These are phyloP conservation scores for Ciconia maguari DNA, from an alignment of 2,113 vertebrate genomes.

Conservation along the genomic window DNA sequence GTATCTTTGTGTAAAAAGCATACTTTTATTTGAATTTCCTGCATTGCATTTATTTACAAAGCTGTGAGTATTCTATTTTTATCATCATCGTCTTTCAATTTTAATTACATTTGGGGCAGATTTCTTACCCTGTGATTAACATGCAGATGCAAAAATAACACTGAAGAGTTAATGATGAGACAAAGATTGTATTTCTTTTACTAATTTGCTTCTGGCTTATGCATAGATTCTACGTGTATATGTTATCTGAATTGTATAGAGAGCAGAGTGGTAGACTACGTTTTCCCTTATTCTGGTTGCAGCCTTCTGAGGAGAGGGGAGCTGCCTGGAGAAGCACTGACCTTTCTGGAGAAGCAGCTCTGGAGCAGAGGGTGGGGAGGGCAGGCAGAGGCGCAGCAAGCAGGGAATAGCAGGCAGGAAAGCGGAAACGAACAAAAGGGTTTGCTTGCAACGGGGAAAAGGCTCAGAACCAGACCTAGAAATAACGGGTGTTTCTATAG, in stretches of 20 bases:
- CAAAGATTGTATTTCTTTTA: neutral
- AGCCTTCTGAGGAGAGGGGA: neutral
- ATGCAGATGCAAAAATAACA: neutral
- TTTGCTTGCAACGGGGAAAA: neutral
- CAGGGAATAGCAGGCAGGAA: neutral
- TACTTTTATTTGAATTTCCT: neutral
- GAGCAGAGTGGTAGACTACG: neutral
- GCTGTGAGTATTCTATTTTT: neutral
- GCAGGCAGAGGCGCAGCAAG: neutral
- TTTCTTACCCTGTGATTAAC: neutral
- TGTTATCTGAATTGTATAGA: neutral
- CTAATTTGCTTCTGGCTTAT: neutral
- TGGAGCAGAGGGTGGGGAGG: neutral
- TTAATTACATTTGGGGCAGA: neutral
- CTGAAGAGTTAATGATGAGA: neutral
- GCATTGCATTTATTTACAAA: neutral
- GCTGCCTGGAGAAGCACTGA: neutral
- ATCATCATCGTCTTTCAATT: neutral
- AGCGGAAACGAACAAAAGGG: neutral
- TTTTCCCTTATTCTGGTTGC: neutral
- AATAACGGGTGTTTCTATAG: neutral
- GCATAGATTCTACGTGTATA: accelerated
- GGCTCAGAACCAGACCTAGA: neutral
- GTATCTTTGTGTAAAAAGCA: neutral
- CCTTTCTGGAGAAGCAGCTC: neutral